phyloP scores from a whole-genome alignment of 2,113 vertebrate species.

The Cheilinus undulatus region DNA sequence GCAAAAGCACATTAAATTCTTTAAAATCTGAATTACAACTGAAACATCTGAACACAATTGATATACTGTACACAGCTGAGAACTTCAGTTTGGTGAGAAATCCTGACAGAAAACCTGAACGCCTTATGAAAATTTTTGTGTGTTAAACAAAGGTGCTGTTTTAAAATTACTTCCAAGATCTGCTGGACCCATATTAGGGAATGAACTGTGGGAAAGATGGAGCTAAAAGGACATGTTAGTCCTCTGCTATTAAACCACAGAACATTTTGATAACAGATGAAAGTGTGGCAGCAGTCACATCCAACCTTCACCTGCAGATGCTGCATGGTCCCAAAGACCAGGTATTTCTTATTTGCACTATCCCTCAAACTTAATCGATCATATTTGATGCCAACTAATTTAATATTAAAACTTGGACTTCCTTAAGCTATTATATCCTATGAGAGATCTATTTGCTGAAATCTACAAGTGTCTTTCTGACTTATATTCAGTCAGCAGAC shows the following conservation, averaged over 20 bases:
- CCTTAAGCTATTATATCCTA: conserved; percentile 17
- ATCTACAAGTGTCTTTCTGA: neutral
- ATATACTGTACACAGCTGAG: conserved; percentile 40
- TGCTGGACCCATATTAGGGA: conserved; percentile 9
- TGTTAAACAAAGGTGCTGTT: conserved; percentile 40
- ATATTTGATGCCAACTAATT: conserved; percentile 14
- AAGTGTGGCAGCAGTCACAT: neutral
- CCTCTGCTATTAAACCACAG: neutral
- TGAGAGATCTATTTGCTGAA: neutral
- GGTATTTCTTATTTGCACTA: conserved; percentile 62
- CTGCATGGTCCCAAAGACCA: conserved; percentile 18
- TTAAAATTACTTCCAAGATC: conserved; percentile 28
- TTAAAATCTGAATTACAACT: conserved; percentile 68
- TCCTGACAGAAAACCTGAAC: conserved; percentile 23
- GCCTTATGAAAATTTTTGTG: neutral
- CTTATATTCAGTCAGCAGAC: neutral
- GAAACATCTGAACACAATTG: conserved; percentile 32
- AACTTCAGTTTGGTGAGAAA: conserved; percentile 23
- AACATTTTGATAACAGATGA: conserved; percentile 11
- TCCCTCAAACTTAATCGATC: conserved; percentile 44
- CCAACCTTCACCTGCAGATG: neutral
- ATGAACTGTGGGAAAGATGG: neutral
- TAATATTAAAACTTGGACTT: conserved; percentile 29
- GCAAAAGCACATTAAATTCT: conserved; percentile 44
- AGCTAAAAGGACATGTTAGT: neutral